phyloP scores from a whole-genome alignment of 2,113 vertebrate species.

The zebrafish (Danio rerio) region GRCz12tu NC_133199.1:17622001-17622500 shows the following conservation, averaged over 20 bases:
- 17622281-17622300: not conserved
- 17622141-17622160: not conserved
- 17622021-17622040: slow-evolving; percentile 20
- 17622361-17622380: no score
- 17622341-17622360: not conserved
- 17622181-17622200: not conserved
- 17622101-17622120: slow-evolving; percentile 9
- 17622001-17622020: not conserved
- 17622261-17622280: not conserved
- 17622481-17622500: slow-evolving; percentile 1
- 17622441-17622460: not conserved
- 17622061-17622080: not conserved
- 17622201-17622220: not conserved
- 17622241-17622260: not conserved
- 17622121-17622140: not conserved
- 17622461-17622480: not conserved
- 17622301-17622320: not conserved
- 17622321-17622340: not conserved
- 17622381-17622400: not conserved
- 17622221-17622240: not conserved
- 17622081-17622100: slow-evolving; percentile 13
- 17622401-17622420: not conserved
- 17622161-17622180: not conserved
- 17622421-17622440: not conserved
- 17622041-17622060: slow-evolving; percentile 18